A percentile compares a stretch with the other conserved stretches of the same genome.
These are phyloP conservation scores for Sternarchorhynchus goeldii DNA, from an alignment of 2,797 vertebrate genomes.

Conservation along the genomic window DNA sequence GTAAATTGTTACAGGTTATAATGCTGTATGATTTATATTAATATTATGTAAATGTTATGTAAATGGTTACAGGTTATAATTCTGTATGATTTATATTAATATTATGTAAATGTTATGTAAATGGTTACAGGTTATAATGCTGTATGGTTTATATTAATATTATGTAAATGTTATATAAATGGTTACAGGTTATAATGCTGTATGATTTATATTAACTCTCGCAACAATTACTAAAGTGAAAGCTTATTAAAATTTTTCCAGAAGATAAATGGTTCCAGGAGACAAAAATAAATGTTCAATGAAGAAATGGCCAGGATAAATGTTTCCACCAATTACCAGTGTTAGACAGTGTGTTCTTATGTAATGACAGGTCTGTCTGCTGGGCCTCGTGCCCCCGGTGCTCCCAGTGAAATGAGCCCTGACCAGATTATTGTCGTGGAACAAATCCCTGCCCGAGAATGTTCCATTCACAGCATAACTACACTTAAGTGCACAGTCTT, in stretches of 20 bases:
- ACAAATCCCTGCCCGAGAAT: slow-evolving; percentile 43
- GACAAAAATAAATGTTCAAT: neutral
- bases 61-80: too few relatives aligned
- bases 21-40: too few relatives aligned
- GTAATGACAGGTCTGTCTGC: neutral
- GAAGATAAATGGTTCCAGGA: neutral
- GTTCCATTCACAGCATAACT: slow-evolving; percentile 50
- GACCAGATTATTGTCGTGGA: slow-evolving; percentile 53
- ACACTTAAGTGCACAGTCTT: slow-evolving; percentile 51
- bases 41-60: too few relatives aligned
- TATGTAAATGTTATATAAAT: too few relatives aligned
- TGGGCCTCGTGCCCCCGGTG: neutral
- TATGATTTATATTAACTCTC: too few relatives aligned
- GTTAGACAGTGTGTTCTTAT: slow-evolving; percentile 14
- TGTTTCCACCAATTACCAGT: slow-evolving; percentile 10
- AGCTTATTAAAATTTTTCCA: neutral
- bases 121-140: too few relatives aligned
- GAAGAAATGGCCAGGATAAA: slow-evolving; percentile 15
- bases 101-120: too few relatives aligned
- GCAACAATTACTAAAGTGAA: too few relatives aligned
- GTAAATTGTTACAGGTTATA: too few relatives aligned
- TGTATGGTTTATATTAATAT: too few relatives aligned
- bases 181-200: too few relatives aligned
- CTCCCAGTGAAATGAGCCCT: slow-evolving; percentile 54
- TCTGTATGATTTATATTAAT: too few relatives aligned